These are phyloP conservation scores for Grammomys dolichurus DNA, from an alignment of 2,113 vertebrate genomes.

Conservation along the genomic window DNA sequence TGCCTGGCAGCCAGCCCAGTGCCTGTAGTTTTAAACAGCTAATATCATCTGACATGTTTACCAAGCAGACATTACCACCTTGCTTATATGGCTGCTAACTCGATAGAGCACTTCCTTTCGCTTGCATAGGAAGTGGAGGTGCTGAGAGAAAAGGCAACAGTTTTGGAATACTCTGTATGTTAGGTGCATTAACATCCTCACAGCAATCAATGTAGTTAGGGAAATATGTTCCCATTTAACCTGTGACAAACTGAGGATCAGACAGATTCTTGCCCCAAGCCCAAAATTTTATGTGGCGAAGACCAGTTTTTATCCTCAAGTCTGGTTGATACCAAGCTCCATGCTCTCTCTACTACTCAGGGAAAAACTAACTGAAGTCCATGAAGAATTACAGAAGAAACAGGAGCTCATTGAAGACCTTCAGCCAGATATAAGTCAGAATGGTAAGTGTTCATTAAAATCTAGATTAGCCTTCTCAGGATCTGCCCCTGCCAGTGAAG, in stretches of 20 bases:
- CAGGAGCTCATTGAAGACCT: slow-evolving; percentile 97
- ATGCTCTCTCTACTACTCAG: slow-evolving; percentile 84
- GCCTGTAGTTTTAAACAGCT: not conserved
- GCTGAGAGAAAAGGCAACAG: not conserved
- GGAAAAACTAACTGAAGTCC: slow-evolving; percentile 96
- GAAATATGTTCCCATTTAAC: slow-evolving; percentile 26
- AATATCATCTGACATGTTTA: slow-evolving; percentile 18
- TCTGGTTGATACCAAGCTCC: slow-evolving; percentile 52
- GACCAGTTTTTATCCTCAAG: slow-evolving; percentile 42
- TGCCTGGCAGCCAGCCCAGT: not conserved
- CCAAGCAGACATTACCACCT: slow-evolving; percentile 10
- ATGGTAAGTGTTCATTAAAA: slow-evolving; percentile 84
- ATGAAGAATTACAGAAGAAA: slow-evolving; percentile 98
- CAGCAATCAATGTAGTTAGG: not conserved
- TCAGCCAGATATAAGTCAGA: slow-evolving; percentile 94
- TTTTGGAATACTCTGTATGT: not conserved
- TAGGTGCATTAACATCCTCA: not conserved
- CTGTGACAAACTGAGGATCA: not conserved
- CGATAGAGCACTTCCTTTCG: slow-evolving; percentile 8
- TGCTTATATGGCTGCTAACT: not conserved
- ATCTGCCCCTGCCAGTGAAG: slow-evolving; percentile 22
- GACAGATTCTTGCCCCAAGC: not conserved
- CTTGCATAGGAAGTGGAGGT: not conserved
- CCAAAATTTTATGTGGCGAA: not conserved
- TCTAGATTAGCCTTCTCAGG: not conserved